Evolutionary conservation across 2,113 vertebrate genomes (phyloP), one percentile per base, ranked within the genome.

Genomic region (Sardina pilchardus): DNA sequence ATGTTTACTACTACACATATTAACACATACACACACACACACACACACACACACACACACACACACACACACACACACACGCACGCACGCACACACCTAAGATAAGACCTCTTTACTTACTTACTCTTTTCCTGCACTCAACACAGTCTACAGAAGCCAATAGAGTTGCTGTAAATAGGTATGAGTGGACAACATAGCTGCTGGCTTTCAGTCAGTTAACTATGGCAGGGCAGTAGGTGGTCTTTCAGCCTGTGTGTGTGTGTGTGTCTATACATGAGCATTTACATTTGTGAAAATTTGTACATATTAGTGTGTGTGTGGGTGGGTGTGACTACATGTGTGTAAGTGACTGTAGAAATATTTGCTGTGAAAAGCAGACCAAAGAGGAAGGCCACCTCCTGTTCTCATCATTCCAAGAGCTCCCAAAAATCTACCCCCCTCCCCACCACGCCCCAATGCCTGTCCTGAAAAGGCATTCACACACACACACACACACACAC

Each of bases 401-500:
- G 71, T 81, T 26, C 71, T 81, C 45, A 78, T 36, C 45, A 85
- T 34, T 34, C 71, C 6, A 4, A 78, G 71, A 85, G 7, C 19
- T 30, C 71, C 16, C 71, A 34, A 30, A 75, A 78, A 71, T 8
- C 16, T 43, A 19, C 26, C 36, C 8, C 78, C 10, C 63, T 21
- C n/a, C 26, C 59, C 39, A 42, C 43, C 7, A 4, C 43, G 30
- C 47, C n/a, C 56, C 63, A 78, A 21, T 21, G 43, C 71, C 63
- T 47, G 34, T 84, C 45, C 47, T 84, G 59, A 84, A 71, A 75
- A 71, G 63, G 8, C 42, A 84, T 84, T 63, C 56, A 47, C 45
- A 47, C 44, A 45, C 3, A 45, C 44, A 45, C 44, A 45, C 44
- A 45, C 50, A 19, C 19, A 19, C 16, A 56, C 50, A 56, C 50